A percentile compares a stretch with the other conserved stretches of the same genome.
phyloP scores from a whole-genome alignment of 2,113 vertebrate species.

The Monopterus albus region DNA sequence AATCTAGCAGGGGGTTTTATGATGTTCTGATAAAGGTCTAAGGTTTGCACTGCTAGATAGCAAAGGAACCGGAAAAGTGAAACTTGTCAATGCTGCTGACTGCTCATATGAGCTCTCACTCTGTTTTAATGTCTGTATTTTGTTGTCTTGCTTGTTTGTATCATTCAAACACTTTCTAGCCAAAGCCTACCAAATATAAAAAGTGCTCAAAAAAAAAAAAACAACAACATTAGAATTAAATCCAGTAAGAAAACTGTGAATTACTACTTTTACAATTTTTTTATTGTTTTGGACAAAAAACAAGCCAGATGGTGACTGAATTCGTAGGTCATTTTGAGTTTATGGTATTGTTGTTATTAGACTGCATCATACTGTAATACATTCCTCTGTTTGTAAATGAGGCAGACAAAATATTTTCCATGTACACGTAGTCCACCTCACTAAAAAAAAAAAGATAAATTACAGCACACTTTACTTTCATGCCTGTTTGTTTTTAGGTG shows the following conservation, averaged over 20 bases:
- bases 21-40: conserved; percentile 44
- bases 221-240: not conserved
- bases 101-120: not conserved
- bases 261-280: not conserved
- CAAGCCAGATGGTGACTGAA: too few species aligned
- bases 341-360: not conserved
- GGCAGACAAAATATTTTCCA: not conserved
- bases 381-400: not conserved
- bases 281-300: not conserved
- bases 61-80: not conserved
- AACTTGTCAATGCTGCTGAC: conserved; percentile 4
- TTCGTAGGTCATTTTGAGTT: too few species aligned
- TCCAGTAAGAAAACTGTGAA: not conserved
- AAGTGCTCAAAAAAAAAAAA: not conserved
- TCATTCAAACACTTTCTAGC: conserved; percentile 4
- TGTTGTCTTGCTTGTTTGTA: conserved; percentile 1
- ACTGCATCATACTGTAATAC: not conserved
- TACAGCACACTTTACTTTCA: not conserved
- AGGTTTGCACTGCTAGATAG: conserved; percentile 1
- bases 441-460: too few species aligned
- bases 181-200: conserved; percentile 11
- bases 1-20: conserved; percentile 44
- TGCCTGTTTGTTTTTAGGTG: not conserved
- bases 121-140: conserved; percentile 8
- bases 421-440: too few species aligned